Evolutionary conservation across 2,113 vertebrate genomes (phyloP).

Genomic region (Symphodus melops): DNA sequence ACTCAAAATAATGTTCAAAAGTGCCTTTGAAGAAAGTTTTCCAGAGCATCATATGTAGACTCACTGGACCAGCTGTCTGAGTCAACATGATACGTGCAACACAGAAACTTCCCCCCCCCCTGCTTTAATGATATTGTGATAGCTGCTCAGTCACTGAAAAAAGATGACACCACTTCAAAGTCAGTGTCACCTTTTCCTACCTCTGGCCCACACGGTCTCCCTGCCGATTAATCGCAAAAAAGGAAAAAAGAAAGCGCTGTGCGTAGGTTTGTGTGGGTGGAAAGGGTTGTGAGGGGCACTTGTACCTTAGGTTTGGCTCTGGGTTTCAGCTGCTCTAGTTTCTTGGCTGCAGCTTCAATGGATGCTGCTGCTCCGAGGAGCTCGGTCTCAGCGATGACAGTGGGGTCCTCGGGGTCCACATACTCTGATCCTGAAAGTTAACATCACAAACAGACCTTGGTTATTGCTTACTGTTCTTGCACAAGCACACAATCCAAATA

Average conservation of each 20-base stretch:
- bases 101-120: background rate
- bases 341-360: slow-evolving; percentile 98
- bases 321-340: slow-evolving; percentile 97
- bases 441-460: slow-evolving; percentile 8
- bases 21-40: slow-evolving; percentile 66
- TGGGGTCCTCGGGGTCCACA: slow-evolving; percentile 97
- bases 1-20: slow-evolving; percentile 62
- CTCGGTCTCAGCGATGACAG: slow-evolving; percentile 96
- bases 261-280: slow-evolving; percentile 50
- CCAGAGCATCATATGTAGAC: slow-evolving; percentile 27
- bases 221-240: slow-evolving; percentile 58
- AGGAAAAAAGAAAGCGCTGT: background rate
- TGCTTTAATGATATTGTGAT: slow-evolving; percentile 41
- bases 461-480: slow-evolving; percentile 4
- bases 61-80: slow-evolving; percentile 50
- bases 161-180: slow-evolving; percentile 66
- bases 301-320: slow-evolving; percentile 96
- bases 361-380: slow-evolving; percentile 96
- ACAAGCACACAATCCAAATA: background rate
- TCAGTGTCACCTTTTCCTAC: slow-evolving; percentile 62
- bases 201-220: slow-evolving; percentile 32
- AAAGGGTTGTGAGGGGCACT: slow-evolving; percentile 46
- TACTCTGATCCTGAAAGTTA: slow-evolving; percentile 91
- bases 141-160: slow-evolving; percentile 47
- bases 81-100: slow-evolving; percentile 22